Base-by-base conservation (phyloP, 2,888 invertebrate genomes). In the Campoletis raptor region DNA sequence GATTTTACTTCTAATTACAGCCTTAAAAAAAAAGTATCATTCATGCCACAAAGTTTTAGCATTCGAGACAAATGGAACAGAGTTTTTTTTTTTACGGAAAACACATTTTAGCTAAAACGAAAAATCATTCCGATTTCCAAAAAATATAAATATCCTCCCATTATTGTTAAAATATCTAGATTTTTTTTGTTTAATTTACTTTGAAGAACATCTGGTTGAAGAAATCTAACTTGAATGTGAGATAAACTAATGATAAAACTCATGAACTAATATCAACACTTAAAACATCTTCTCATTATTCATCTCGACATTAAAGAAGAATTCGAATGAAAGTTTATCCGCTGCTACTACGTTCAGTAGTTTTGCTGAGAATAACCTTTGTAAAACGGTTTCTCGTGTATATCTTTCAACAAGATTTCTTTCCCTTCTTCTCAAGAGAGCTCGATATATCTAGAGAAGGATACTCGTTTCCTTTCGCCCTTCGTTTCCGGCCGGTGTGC, bases 401-500 rank as follows among this genome's bases (percentile, higher is more conserved):
- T 48, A 77, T 78, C 67, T 52, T 66, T 18, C 36, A 18, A 70
- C 18, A 61, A 45, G 52, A 54, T 72, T 78, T 30, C 30, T 42
- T 78, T 72, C 74, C 12, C 36, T 70, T 42, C 61, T 67, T 74
- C 54, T 72, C 61, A 15, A 37, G 36, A 8, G 77, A 77, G 10
- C 37, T 42, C 40, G 54, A 54, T 54, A 69, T 79, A 24, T 30
- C 15, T 69, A 37, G 69, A 69, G 24, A 42, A 30, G 42, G 30
- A 37, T 48, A n/a, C 70, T 30, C 52, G 61, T 76, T 42, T 45
- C 72, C 54, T 61, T 69, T 79, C 40, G 36, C 74, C 45, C 74
- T 48, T 77, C 66, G 24, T 48, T 86, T 85, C 73, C 45, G 73
- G 80, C 45, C 69, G 80, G 69, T 64, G 79, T 76, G 70, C 45